Base-by-base conservation (phyloP, 1,140 invertebrate species). In the Probaryconus sp. region DNA sequence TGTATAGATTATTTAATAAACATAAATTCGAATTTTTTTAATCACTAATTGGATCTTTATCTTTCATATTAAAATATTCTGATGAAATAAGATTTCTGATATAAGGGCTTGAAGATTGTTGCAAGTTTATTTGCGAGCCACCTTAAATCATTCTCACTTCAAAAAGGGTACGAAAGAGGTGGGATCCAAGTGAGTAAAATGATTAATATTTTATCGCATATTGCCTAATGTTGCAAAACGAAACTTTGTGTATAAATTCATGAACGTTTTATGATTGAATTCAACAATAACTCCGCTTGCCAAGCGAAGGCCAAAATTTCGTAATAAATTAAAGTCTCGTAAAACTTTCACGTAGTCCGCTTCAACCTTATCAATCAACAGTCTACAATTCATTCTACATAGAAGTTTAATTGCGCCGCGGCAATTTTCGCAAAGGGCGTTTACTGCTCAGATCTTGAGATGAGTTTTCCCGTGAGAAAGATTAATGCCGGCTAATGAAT, bases 251-350 rank as follows among this genome's bases (percentile, higher is more conserved):
- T 61, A 33, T 55, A 70, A 63, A 70, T 70, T 18, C 51, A 43
- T 13, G 48, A 14, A 33, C 51, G 26, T 72, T 60, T 71, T 64
- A 72, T 72, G 69, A 72, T 65, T 65, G 60, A 65, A 64, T 60
- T 51, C 10, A 72, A 64, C 69, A 65, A 65, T 65, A 65, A 72
- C 45, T 65, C 53, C 51, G 38, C 58, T 33, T 33, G 33, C 60
- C 60, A 28, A 43, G 68, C 50, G 58, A 51, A 64, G 45, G 51
- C 47, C 43, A 33, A 65, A 58, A 65, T 65, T 72, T 58, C 51
- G 13, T 53, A 47, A 72, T 65, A 60, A 72, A 72, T 72, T 72
- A 72, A 72, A 72, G 69, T 72, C 60, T 65, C 60, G 69, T 72
- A 72, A 65, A 72, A 72, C 51, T 72, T 72, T 60, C 53, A 56